Evolutionary conservation across 2,113 vertebrate genomes (phyloP).

Genomic region (Tragelaphus imberbis): DNA sequence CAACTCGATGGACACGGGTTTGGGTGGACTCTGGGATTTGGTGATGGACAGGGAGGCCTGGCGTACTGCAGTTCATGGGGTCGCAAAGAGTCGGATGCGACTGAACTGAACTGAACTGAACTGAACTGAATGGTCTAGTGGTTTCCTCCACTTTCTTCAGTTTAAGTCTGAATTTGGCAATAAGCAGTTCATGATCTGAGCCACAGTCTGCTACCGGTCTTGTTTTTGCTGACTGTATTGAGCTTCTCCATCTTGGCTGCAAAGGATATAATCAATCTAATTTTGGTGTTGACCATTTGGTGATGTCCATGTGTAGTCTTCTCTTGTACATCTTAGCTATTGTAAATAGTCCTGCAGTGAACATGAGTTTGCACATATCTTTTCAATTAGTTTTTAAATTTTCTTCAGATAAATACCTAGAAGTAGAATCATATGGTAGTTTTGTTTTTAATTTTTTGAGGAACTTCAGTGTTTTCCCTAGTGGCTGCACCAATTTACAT

Average conservation of each 20-base stretch:
- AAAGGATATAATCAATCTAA: not conserved
- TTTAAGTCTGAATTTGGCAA: not conserved
- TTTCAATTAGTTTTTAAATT: not conserved
- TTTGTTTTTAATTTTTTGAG: not conserved
- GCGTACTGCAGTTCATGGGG: no score
- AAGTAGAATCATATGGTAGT: not conserved
- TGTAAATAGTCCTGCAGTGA: not conserved
- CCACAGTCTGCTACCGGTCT: not conserved
- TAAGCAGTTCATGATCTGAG: not conserved
- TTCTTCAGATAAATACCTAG: not conserved
- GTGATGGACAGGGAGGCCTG: no score
- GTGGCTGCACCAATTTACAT: not conserved
- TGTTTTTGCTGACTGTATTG: not conserved
- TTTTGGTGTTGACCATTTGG: not conserved
- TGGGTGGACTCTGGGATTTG: no score
- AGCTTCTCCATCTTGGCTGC: not conserved
- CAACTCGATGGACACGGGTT: no score
- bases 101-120: no score
- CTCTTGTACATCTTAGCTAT: not conserved
- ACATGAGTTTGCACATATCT: not conserved
- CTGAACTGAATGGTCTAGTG: not conserved
- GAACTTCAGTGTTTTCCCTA: not conserved
- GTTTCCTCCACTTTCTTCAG: not conserved
- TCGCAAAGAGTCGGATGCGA: no score
- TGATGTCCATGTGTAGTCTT: not conserved